A percentile compares a stretch with the other conserved stretches of the same genome.
Evolutionary conservation across 2,797 vertebrate genomes (phyloP).

Genomic region (Galago senegalensis): DNA sequence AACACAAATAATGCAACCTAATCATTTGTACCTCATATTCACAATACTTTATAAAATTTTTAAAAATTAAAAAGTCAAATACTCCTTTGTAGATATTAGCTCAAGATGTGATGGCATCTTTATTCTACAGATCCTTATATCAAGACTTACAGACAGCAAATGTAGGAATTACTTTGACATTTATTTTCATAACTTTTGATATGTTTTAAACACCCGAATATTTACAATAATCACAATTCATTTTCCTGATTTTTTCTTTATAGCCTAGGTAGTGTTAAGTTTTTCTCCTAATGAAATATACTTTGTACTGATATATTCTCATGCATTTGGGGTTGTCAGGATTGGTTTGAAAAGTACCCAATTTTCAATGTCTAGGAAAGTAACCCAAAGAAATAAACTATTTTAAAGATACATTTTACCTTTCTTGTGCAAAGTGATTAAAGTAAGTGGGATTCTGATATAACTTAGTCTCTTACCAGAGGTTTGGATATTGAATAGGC

Average conservation of each 20-base stretch:
- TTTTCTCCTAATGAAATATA: conserved; percentile 2
- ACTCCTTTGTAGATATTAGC: neutral
- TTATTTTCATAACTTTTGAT: conserved; percentile 31
- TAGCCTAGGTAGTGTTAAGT: neutral
- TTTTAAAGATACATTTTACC: neutral
- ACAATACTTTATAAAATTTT: no score
- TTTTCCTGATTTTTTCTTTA: conserved; percentile 24
- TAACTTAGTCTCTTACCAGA: neutral
- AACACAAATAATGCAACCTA: no score
- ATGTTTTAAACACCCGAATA: neutral
- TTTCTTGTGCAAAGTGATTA: neutral
- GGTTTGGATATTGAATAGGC: neutral
- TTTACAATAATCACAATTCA: conserved; percentile 17
- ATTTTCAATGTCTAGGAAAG: conserved; percentile 20
- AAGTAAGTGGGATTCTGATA: neutral
- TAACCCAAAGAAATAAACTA: neutral
- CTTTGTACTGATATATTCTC: neutral
- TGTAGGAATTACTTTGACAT: neutral
- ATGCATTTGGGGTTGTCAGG: neutral
- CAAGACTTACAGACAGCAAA: neutral
- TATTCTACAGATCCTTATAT: neutral
- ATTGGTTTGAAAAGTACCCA: neutral
- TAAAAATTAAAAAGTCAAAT: neutral
- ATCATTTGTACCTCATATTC: no score
- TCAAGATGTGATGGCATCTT: neutral